These are phyloP conservation scores for Arothron firmamentum DNA, from an alignment of 2,113 vertebrate species.

Conservation along the genomic window DNA sequence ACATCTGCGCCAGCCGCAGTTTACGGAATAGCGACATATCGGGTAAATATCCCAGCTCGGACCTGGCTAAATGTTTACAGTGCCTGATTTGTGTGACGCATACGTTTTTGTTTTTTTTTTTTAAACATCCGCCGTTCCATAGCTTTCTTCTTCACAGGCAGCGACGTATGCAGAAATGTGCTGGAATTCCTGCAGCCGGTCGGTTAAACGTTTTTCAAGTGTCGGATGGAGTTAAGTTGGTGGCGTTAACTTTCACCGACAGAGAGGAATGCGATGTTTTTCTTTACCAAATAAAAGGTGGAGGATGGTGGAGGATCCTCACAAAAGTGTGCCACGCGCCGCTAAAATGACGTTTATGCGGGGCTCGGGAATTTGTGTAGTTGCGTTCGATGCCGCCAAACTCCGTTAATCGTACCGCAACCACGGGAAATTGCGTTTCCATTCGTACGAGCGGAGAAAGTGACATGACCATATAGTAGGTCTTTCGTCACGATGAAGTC, in stretches of 20 bases:
- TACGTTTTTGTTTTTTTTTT: constrained; percentile 31
- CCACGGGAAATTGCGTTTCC: constrained; percentile 22
- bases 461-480: constrained; percentile 29
- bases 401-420: not conserved
- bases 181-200: not conserved
- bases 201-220: too few species aligned
- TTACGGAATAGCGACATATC: constrained; percentile 68
- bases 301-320: not conserved
- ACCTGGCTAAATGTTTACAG: constrained; percentile 34
- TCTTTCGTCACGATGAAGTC: constrained; percentile 52
- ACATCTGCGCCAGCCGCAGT: constrained; percentile 50
- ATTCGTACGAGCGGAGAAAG: constrained; percentile 41
- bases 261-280: too few species aligned
- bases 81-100: constrained; percentile 65
- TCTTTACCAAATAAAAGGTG: not conserved
- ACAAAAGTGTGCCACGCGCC: not conserved
- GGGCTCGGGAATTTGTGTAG: too few species aligned
- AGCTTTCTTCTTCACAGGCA: constrained; percentile 15
- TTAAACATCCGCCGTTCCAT: constrained; percentile 52
- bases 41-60: constrained; percentile 66
- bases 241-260: not conserved
- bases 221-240: too few species aligned
- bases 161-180: not conserved
- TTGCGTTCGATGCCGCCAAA: too few species aligned
- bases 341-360: not conserved